A percentile compares a stretch with the other conserved stretches of the same genome.
These are phyloP conservation scores for Furcula furcula DNA, from an alignment of 2,888 invertebrate species.

Conservation along the genomic window DNA sequence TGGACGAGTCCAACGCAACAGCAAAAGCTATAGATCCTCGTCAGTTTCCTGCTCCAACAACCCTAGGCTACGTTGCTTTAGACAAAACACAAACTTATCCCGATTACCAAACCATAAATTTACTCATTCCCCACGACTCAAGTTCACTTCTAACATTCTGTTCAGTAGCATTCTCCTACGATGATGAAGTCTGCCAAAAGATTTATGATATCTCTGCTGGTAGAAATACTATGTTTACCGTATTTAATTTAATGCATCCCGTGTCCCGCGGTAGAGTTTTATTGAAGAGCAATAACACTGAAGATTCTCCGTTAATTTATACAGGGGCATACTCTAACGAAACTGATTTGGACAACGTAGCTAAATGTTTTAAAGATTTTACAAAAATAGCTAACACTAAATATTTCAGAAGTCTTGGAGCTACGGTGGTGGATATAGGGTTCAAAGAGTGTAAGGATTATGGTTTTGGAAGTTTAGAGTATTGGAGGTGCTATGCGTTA, in stretches of 20 bases:
- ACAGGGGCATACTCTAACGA: constrained; percentile 78
- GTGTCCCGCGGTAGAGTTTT: constrained; percentile 74
- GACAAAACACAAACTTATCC: constrained; percentile 73
- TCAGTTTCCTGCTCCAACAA: constrained; percentile 31
- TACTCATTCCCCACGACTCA: constrained; percentile 17
- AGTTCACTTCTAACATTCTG: constrained; percentile 17
- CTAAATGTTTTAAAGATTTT: constrained; percentile 49
- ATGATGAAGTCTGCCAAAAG: constrained; percentile 27
- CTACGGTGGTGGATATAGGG: too few relatives aligned
- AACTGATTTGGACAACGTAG: constrained; percentile 66
- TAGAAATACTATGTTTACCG: constrained; percentile 17
- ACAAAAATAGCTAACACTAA: constrained; percentile 52
- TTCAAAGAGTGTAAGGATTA: too few relatives aligned
- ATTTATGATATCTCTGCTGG: constrained; percentile 18
- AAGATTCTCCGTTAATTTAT: constrained; percentile 78
- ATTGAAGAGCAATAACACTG: constrained; percentile 75
- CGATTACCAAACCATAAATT: constrained; percentile 43
- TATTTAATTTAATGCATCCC: constrained; percentile 48
- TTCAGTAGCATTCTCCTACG: constrained; percentile 24
- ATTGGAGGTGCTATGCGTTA: constrained; percentile 20
- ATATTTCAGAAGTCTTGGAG: constrained; percentile 57
- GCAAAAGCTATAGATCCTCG: constrained; percentile 46
- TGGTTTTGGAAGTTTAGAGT: too few relatives aligned
- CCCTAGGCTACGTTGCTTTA: constrained; percentile 70
- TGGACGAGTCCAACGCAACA: constrained; percentile 14